A percentile compares a stretch with the other conserved stretches of the same genome.
These are phyloP conservation scores for Aphelenchoides fujianensis DNA, from an alignment of 1,140 invertebrate genomes.

Conservation along the genomic window DNA sequence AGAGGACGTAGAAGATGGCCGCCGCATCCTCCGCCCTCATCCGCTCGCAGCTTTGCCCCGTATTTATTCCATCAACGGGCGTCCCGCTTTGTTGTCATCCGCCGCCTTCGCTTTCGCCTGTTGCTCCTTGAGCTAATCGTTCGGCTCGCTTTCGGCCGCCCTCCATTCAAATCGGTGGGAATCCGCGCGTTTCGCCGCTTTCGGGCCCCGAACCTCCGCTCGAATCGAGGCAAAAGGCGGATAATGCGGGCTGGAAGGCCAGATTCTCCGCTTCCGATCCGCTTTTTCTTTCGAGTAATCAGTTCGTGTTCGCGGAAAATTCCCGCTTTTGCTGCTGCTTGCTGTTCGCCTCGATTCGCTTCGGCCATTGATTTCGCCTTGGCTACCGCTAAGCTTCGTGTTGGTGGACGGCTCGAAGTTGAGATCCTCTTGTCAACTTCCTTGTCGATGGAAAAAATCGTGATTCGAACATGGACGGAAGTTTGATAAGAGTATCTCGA, in stretches of 20 bases:
- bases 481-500: slow-evolving; percentile 7
- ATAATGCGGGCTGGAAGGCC: background rate
- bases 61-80: background rate
- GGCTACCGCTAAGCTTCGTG: background rate
- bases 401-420: background rate
- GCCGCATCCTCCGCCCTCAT: too few relatives aligned
- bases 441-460: background rate
- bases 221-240: background rate
- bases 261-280: too few relatives aligned
- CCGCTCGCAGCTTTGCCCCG: background rate
- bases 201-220: too few relatives aligned
- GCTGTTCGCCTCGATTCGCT: too few relatives aligned
- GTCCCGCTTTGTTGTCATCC: background rate
- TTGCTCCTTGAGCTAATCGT: background rate
- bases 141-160: background rate
- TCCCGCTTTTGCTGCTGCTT: too few relatives aligned
- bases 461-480: slow-evolving; percentile 15
- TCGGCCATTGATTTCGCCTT: slow-evolving; percentile 1
- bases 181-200: too few relatives aligned
- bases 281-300: too few relatives aligned
- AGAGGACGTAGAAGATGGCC: background rate
- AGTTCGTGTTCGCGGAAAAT: too few relatives aligned
- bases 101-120: too few relatives aligned
- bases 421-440: background rate
- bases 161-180: background rate